Percentiles rank a stretch among this genome's conserved stretches.
phyloP scores from a whole-genome alignment of 1,140 invertebrate species.

The Drosophila funebris region DNA sequence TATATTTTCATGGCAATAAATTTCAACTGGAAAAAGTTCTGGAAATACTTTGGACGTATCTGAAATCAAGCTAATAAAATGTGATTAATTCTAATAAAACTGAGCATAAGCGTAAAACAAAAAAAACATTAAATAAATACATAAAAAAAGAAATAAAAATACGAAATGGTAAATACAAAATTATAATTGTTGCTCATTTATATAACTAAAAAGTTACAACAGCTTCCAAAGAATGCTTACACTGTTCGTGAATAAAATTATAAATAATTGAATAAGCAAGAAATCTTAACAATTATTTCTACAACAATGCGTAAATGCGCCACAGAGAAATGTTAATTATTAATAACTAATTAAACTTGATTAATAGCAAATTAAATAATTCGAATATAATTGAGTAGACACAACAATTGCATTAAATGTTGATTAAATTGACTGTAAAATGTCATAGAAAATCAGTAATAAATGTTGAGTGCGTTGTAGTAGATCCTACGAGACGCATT shows the following conservation, averaged over 20 bases:
- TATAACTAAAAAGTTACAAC: no score
- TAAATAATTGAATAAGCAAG: neutral
- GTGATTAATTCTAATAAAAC: neutral
- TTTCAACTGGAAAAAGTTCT: neutral
- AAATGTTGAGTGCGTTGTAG: neutral
- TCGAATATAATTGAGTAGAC: constrained; percentile 18
- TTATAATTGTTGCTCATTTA: no score
- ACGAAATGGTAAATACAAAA: no score
- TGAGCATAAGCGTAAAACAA: neutral
- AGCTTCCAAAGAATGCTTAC: no score
- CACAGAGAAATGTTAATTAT: no score
- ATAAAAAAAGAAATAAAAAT: neutral
- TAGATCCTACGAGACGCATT: constrained; percentile 7
- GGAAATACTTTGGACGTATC: neutral
- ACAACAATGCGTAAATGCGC: no score
- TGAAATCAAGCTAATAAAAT: neutral
- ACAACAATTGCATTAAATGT: constrained; percentile 24
- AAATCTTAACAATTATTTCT: neutral
- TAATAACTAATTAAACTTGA: no score
- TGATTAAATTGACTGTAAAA: constrained; percentile 32
- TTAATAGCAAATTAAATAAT: constrained; percentile 20
- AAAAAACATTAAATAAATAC: neutral
- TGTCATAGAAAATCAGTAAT: constrained; percentile 12
- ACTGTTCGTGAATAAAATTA: no score
- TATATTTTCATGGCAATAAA: neutral